Percentiles rank a stretch among this genome's conserved stretches.
Conservation (phyloP, 1,140 invertebrate species). For the Phocides pigmalion region DNA sequence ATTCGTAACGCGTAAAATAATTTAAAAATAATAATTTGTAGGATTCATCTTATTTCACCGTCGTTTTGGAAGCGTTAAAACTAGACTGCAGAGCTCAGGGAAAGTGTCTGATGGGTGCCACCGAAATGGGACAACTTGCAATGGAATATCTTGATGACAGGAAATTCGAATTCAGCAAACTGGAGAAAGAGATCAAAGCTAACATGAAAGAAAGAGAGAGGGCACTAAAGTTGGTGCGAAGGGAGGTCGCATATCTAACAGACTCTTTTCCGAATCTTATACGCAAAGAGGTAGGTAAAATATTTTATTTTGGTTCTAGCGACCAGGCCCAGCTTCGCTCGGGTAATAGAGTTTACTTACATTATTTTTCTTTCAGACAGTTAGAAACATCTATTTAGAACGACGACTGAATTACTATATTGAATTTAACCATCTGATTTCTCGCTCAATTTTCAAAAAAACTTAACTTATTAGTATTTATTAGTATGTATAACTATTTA, state of each 20-base stretch:
- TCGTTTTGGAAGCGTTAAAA: slow-evolving; percentile 83
- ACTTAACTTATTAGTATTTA: too few species aligned
- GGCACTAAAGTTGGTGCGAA: slow-evolving; percentile 79
- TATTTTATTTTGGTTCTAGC: background rate
- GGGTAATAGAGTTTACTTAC: too few species aligned
- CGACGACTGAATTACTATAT: too few species aligned
- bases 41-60: slow-evolving; percentile 86
- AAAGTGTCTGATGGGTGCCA: slow-evolving; percentile 84
- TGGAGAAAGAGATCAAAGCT: slow-evolving; percentile 83
- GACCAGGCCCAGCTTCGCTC: background rate
- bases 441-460: too few species aligned
- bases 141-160: slow-evolving; percentile 86
- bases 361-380: too few species aligned
- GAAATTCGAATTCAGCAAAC: slow-evolving; percentile 83
- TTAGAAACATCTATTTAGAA: too few species aligned
- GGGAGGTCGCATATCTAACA: slow-evolving; percentile 84
- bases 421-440: too few species aligned
- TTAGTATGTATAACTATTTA: too few species aligned
- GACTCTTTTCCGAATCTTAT: slow-evolving; percentile 84
- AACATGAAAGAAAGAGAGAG: slow-evolving; percentile 86
- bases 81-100: slow-evolving; percentile 84
- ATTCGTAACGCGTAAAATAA: too few species aligned
- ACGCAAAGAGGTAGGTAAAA: slow-evolving; percentile 82
- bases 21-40: slow-evolving; percentile 48
- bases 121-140: slow-evolving; percentile 86